phyloP scores from a whole-genome alignment of 2,888 invertebrate genomes.

The Cheilosia grossa region DNA sequence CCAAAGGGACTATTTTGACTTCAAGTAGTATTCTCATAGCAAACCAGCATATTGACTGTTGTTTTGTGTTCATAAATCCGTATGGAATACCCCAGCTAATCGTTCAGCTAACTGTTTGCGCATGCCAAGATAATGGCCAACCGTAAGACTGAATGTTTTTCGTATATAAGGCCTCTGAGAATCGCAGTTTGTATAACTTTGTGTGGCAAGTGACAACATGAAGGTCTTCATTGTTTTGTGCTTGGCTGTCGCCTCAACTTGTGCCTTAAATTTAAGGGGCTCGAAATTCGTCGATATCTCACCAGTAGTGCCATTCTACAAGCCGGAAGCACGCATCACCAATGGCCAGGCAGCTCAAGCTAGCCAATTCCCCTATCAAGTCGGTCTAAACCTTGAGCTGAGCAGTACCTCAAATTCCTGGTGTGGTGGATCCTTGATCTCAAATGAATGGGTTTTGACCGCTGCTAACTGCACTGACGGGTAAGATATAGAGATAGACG shows the following conservation, averaged over 20 bases:
- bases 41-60: no score
- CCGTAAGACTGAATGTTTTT: not conserved
- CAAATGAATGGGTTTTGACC: slow-evolving; percentile 76
- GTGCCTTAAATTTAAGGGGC: slow-evolving; percentile 76
- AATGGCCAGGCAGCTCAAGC: slow-evolving; percentile 7
- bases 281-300: slow-evolving; percentile 1
- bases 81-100: no score
- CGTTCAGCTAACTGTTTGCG: no score
- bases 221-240: slow-evolving; percentile 78
- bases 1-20: no score
- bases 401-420: not conserved
- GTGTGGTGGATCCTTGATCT: slow-evolving; percentile 78
- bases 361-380: slow-evolving; percentile 37
- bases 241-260: slow-evolving; percentile 77
- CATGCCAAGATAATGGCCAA: no score
- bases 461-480: slow-evolving; percentile 77
- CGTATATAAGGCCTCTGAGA: not conserved
- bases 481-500: slow-evolving; percentile 17
- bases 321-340: slow-evolving; percentile 27
- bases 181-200: not conserved
- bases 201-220: slow-evolving; percentile 72
- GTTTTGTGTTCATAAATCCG: no score
- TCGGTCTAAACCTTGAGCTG: slow-evolving; percentile 13
- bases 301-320: not conserved
- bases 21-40: no score